These are phyloP conservation scores for Chunga burmeisteri DNA, from an alignment of 2,113 vertebrate genomes.

Conservation along the genomic window DNA sequence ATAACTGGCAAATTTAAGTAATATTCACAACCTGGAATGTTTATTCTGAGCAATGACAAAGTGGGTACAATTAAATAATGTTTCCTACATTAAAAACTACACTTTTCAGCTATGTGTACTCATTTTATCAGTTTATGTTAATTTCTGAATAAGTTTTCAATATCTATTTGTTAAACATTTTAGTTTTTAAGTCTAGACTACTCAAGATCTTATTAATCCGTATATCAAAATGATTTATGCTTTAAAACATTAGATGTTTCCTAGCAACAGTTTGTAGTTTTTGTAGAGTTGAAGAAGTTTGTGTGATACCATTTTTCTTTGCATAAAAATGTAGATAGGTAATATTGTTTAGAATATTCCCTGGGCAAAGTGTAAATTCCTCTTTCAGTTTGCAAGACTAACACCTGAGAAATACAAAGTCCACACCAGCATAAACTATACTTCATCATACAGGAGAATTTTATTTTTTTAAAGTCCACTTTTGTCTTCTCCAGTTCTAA, in stretches of 20 bases:
- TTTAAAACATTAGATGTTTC: neutral
- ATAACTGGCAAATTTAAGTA: neutral
- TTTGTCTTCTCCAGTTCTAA: neutral
- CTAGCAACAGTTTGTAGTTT: neutral
- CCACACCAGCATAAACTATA: neutral
- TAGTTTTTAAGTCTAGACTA: neutral
- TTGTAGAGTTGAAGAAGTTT: neutral
- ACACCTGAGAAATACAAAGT: neutral
- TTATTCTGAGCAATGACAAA: neutral
- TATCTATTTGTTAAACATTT: neutral
- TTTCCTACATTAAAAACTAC: neutral
- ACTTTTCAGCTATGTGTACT: neutral
- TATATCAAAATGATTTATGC: neutral
- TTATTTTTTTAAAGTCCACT: neutral
- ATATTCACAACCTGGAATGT: neutral
- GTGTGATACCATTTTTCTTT: neutral
- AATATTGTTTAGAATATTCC: neutral
- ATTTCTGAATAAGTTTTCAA: neutral
- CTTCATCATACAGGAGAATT: neutral
- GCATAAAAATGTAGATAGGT: neutral
- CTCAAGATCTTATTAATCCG: neutral
- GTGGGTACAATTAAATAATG: neutral
- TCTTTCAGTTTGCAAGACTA: neutral
- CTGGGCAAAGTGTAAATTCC: neutral
- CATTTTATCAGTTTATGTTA: neutral